Evolutionary conservation across 2,113 vertebrate genomes (phyloP).

Genomic region (Sitta europaea): DNA sequence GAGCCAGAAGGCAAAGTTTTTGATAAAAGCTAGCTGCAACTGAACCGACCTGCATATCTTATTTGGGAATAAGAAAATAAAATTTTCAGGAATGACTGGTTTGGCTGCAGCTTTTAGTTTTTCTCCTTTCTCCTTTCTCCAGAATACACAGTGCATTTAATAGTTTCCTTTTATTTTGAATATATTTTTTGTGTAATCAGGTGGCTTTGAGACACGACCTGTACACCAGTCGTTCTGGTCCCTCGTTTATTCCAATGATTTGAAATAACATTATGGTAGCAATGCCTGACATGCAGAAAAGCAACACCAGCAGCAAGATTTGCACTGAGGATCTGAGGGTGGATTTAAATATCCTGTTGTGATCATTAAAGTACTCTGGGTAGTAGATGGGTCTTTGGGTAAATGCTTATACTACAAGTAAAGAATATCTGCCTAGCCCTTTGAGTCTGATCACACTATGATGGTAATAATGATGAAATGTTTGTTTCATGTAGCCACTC

Average conservation of each 20-base stretch:
- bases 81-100: not conserved
- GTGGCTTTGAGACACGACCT: not conserved
- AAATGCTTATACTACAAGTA: not conserved
- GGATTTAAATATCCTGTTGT: not conserved
- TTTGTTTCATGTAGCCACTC: not conserved
- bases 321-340: not conserved
- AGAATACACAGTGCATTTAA: not conserved
- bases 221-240: not conserved
- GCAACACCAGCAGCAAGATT: not conserved
- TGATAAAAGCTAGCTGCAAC: conserved; percentile 63
- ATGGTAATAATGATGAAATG: not conserved
- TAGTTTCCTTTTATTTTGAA: not conserved
- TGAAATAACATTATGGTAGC: not conserved
- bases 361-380: not conserved
- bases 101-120: not conserved
- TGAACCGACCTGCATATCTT: conserved; percentile 51
- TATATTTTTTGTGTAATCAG: not conserved
- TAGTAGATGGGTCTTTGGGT: not conserved
- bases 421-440: not conserved
- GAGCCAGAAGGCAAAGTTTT: conserved; percentile 52
- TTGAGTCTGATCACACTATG: not conserved
- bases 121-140: not conserved
- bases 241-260: not conserved
- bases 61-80: conserved; percentile 58
- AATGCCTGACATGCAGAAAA: not conserved